Evolutionary conservation across 35 echinoderm and acorn worm genomes (phyloP), one percentile per base, ranked within the genome.

Genomic region (Apostichopus californicus): DNA sequence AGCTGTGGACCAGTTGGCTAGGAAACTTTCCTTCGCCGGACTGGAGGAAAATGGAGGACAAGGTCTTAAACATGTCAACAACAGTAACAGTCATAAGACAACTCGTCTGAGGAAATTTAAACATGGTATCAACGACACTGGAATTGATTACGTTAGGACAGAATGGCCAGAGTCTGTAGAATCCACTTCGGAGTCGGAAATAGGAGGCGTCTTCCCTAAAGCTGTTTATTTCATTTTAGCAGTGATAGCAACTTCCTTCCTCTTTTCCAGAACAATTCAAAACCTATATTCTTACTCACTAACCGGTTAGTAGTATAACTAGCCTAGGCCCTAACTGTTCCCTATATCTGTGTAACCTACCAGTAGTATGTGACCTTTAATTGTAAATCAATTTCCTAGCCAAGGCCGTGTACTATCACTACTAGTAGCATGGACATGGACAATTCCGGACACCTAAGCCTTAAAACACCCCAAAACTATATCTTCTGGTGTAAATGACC

Each of bases 201-300:
- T n/a, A 9, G 55, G 58, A 21, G 25, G 21, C 57, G 78, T 85
- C 81, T 85, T 85, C 56, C 81, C 81, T 15, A n/a, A 58, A 58
- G 56, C 58, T n/a, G 81, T 25, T 55, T 85, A 58, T 55, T 58
- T 85, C 28, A 59, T n/a, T 58, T 59, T 85, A 55, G 81, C 81
- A 9, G 17, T 58, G 5, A 20, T 85, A 23, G 55, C 81, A 22
- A 58, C 57, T 20, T 59, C 5, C 34, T 85, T 85, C 5, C 17
- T 85, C 55, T 23, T 85, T 59, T 5, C 20, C 18, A 85, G 17
- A 85, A 58, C 6, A 21, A 24, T 85, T 6, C 54, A 60, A 17
- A 23, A 56, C 18, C n/a, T 85, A 52, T 85, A 60, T n/a, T 55
- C 71, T 75, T 22, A 14, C 18, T 52, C 81, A 21, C 57, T 58